Evolutionary conservation across 2,113 vertebrate genomes (phyloP).

Genomic region (Craseonycteris thonglongyai): DNA sequence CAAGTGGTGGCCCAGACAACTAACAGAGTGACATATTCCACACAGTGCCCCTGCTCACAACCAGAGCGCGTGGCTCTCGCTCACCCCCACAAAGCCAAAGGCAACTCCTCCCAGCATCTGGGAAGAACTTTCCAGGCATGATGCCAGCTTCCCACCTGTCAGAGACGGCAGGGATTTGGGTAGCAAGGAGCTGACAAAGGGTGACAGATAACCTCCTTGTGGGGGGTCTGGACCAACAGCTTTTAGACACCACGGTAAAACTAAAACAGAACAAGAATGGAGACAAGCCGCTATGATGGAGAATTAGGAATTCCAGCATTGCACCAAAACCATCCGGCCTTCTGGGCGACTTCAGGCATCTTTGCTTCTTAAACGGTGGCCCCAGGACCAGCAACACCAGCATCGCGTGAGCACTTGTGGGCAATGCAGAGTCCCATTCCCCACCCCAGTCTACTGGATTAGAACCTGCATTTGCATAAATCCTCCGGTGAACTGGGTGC

Average conservation of each 20-base stretch:
- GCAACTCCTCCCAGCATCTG: background rate
- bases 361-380: background rate
- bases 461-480: background rate
- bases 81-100: background rate
- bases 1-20: background rate
- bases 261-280: background rate
- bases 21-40: background rate
- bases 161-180: background rate
- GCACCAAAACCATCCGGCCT: background rate
- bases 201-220: background rate
- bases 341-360: background rate
- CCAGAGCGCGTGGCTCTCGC: background rate
- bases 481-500: background rate
- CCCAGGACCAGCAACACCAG: background rate
- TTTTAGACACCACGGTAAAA: background rate
- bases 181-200: background rate
- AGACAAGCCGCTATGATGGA: background rate
- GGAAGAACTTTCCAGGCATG: rapidly evolving
- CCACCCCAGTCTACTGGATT: background rate
- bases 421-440: background rate
- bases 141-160: background rate
- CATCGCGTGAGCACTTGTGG: background rate
- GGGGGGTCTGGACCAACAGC: background rate
- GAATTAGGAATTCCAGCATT: background rate
- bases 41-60: background rate